Evolutionary conservation across 2,113 vertebrate genomes (phyloP), one percentile per base, ranked within the genome.

Genomic region (Pseudopodoces humilis): DNA sequence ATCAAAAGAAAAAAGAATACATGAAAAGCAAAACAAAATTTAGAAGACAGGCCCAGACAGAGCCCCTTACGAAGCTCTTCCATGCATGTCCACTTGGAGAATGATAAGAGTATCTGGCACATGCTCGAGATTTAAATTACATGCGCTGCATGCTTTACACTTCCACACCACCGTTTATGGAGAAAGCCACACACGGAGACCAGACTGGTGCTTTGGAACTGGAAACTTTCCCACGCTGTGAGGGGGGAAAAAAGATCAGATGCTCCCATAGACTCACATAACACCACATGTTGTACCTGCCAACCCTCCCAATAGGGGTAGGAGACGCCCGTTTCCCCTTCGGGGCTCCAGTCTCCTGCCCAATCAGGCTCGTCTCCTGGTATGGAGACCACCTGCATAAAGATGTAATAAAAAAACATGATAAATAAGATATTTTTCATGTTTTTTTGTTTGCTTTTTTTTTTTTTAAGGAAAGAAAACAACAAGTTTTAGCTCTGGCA

Each of bases 231-330:
- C 95, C 97, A 97, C 94, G 97, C 96, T 97, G 97, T 92, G 97
- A 81, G 92, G 97, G 94, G 93, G 96, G 41, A 97, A 97, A 97
- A 88, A 97, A 97, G 97, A 95, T 96, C 96, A 83, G 97, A 97
- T 97, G 97, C 96, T 97, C 97, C 97, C 97, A 97, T 96, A 98
- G 98, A 98, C 98, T 98, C 97, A 98, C 98, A 98, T 98, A 96
- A 98, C 98, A 98, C 98, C 98, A 98, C 98, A 98, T 94, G 97
- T 96, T 98, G 97, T 98, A 98, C 98, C 98, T 98, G 98, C 98
- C 98, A 98, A 98, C 98, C 98, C 98, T 98, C 98, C 98, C 98
- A 98, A 98, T 97, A 98, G 97, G 97, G 98, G 97, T 98, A 98
- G 98, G 98, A 98, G 98, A 98, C 98, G 97, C 98, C 98, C 98